Percentiles rank a stretch among this genome's conserved stretches.
These are phyloP conservation scores for Sphinx pinastri DNA, from an alignment of 2,888 invertebrate genomes.

Conservation along the genomic window DNA sequence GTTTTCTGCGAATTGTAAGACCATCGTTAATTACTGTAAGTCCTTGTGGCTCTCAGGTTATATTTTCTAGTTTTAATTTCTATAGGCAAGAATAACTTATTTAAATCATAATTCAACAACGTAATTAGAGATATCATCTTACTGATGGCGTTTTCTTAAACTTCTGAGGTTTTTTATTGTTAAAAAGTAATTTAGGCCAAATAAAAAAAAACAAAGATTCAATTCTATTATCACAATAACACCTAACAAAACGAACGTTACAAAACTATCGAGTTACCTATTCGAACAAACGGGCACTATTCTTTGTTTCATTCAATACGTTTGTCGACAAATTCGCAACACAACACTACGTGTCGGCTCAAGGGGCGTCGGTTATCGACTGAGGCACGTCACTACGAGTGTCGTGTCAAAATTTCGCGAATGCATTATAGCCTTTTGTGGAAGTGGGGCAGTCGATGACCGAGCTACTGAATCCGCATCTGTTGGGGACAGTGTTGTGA, in stretches of 20 bases:
- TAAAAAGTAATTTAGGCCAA: too few species aligned
- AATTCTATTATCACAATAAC: background rate
- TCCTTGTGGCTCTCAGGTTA: too few species aligned
- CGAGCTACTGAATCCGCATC: slow-evolving; percentile 53
- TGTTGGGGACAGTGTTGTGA: slow-evolving; percentile 7
- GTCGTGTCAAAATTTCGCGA: slow-evolving; percentile 54
- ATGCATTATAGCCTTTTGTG: slow-evolving; percentile 59
- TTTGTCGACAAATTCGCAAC: slow-evolving; percentile 13
- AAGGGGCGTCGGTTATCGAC: slow-evolving; percentile 43
- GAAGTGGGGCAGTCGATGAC: slow-evolving; percentile 54
- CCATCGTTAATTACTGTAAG: too few species aligned
- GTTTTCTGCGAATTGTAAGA: too few species aligned
- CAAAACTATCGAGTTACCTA: background rate
- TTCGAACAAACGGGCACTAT: slow-evolving; percentile 29
- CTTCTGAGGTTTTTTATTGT: too few species aligned
- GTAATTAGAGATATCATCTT: too few species aligned
- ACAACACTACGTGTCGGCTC: slow-evolving; percentile 19
- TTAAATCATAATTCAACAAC: too few species aligned
- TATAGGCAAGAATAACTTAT: too few species aligned
- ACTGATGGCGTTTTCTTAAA: too few species aligned
- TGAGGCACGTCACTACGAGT: slow-evolving; percentile 45
- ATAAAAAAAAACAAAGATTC: background rate
- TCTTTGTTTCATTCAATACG: slow-evolving; percentile 32
- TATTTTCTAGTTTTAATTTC: too few species aligned
- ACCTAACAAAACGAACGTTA: background rate